Evolutionary conservation across 2,113 vertebrate genomes (phyloP).

Genomic region (Todiramphus chloris): DNA sequence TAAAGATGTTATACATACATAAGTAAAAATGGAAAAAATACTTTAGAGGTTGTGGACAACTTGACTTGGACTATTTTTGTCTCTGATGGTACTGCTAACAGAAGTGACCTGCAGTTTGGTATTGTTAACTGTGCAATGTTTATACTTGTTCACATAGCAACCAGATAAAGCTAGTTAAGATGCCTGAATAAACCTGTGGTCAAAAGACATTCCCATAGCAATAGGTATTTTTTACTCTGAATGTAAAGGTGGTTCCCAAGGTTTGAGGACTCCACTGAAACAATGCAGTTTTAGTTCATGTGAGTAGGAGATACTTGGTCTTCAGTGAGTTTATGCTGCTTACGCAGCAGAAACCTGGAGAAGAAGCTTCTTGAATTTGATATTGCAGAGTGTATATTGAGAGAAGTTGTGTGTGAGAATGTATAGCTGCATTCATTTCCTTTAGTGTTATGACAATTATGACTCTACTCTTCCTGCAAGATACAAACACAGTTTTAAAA

Average conservation of each 20-base stretch:
- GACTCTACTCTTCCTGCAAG: not conserved
- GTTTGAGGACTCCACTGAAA: not conserved
- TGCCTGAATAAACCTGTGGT: not conserved
- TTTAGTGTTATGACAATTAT: not conserved
- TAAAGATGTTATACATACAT: not conserved
- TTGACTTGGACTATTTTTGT: not conserved
- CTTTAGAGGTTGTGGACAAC: not conserved
- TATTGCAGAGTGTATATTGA: not conserved
- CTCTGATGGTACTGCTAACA: not conserved
- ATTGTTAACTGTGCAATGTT: not conserved
- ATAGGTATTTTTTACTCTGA: not conserved
- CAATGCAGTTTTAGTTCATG: not conserved
- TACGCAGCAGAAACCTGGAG: not conserved
- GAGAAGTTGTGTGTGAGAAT: not conserved
- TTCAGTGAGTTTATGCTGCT: not conserved
- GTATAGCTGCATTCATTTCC: not conserved
- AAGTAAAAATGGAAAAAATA: not conserved
- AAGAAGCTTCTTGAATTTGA: not conserved
- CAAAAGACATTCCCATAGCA: not conserved
- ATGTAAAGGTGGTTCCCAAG: not conserved
- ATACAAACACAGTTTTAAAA: not conserved
- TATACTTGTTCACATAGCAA: not conserved
- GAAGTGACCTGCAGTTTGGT: not conserved
- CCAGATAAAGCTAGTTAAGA: not conserved
- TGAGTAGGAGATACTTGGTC: not conserved